phyloP scores from a whole-genome alignment of 2,797 vertebrate genomes.

The Myotis findleyi region DNA sequence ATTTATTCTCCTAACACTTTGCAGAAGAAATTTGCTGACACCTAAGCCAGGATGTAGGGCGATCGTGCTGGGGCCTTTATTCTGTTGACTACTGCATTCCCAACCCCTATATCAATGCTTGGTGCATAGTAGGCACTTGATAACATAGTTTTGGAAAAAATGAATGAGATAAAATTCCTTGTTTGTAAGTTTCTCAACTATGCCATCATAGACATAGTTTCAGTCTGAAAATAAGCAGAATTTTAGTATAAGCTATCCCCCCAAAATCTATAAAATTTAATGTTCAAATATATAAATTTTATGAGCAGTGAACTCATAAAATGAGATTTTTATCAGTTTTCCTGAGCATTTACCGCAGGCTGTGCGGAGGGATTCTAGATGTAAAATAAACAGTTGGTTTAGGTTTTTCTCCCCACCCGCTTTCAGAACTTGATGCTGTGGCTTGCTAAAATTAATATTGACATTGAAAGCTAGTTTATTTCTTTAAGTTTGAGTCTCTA shows the following conservation, averaged over 20 bases:
- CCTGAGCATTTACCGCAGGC: neutral
- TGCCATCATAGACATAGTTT: neutral
- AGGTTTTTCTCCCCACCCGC: neutral
- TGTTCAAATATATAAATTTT: slow-evolving; percentile 36
- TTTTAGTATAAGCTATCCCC: neutral
- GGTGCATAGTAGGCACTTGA: neutral
- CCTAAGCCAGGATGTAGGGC: neutral
- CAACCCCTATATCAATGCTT: neutral
- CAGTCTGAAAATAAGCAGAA: neutral
- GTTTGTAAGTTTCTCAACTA: neutral
- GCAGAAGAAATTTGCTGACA: neutral
- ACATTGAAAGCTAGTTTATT: slow-evolving; percentile 52
- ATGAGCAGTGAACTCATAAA: neutral
- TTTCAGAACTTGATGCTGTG: neutral
- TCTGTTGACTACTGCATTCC: neutral
- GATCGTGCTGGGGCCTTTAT: neutral
- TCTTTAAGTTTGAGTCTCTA: neutral
- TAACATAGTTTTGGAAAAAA: neutral
- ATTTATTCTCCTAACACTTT: neutral
- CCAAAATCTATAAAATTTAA: neutral
- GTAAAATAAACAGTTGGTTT: slow-evolving; percentile 34
- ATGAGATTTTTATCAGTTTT: slow-evolving; percentile 49
- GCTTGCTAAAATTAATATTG: slow-evolving; percentile 60
- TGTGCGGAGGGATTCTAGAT: neutral
- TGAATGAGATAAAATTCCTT: neutral